Conservation (phyloP, 2,113 vertebrate genomes). For the Proterorhinus semilunaris region DNA sequence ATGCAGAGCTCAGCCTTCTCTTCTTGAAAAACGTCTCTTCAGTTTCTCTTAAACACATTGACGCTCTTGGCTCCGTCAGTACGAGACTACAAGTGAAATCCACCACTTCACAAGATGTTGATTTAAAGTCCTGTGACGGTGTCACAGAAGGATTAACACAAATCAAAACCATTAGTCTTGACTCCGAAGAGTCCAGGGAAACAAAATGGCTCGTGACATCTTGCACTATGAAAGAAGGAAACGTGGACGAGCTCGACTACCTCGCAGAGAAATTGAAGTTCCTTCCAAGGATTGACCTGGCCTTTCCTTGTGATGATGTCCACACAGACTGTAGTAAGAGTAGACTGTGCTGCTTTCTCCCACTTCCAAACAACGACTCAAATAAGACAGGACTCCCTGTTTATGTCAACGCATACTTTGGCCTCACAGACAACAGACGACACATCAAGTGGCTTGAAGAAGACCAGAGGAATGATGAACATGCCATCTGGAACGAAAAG, state of each 20-base stretch:
- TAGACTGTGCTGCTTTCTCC: constrained; percentile 81
- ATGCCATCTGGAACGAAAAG: constrained; percentile 82
- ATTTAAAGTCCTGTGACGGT: constrained; percentile 5
- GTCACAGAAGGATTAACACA: constrained; percentile 37
- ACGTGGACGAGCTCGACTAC: constrained; percentile 42
- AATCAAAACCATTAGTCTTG: constrained; percentile 61
- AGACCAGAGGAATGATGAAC: constrained; percentile 75
- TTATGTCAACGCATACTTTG: constrained; percentile 81
- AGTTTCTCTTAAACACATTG: constrained; percentile 68
- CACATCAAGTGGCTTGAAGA: constrained; percentile 83
- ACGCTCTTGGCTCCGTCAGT: constrained; percentile 51
- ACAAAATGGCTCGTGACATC: constrained; percentile 70
- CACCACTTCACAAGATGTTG: constrained; percentile 19
- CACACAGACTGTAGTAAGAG: constrained; percentile 49
- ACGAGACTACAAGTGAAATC: constrained; percentile 63
- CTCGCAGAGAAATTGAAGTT: constrained; percentile 75
- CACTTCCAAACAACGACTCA: constrained; percentile 83
- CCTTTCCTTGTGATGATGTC: constrained; percentile 64
- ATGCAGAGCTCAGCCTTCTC: constrained; percentile 81
- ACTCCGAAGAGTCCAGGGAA: constrained; percentile 24
- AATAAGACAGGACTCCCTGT: constrained; percentile 79
- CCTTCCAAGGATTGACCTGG: constrained; percentile 78
- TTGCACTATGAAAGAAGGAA: constrained; percentile 65
- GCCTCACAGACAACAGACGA: constrained; percentile 83
- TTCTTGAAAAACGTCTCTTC: constrained; percentile 79